Base-by-base conservation (phyloP, 37 sponge, comb jelly and placozoan species). In the Ianthella basta region DNA sequence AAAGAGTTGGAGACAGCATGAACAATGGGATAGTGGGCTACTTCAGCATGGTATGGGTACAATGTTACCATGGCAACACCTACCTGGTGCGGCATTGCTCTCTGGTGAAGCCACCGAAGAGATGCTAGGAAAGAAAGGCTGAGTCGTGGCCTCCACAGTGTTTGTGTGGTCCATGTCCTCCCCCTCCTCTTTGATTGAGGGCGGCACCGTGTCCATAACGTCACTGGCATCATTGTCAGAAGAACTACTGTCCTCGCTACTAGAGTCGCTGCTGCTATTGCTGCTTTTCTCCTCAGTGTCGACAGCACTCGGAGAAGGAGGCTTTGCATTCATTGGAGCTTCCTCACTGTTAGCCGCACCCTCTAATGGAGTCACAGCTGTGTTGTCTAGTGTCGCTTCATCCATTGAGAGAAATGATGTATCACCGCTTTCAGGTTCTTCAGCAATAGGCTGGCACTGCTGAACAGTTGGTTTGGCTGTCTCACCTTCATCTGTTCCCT, bases 21-120 rank as follows among this genome's bases (percentile, higher is more conserved):
- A 44, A 8, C 6, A 8, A 44, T 44, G 6, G 50, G 3, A 8
- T 44, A 8, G 50, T 44, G 8, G 50, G 50, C 50, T 44, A 8
- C 50, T 44, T 44, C 6, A 8, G 50, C 50, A 44, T 44, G 50
- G 50, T 44, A 8, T 44, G 50, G 3, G 6, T 10, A 44, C 50
- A 44, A 44, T 44, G 50, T 13, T 12, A 61, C 2, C 27, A 61
- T 4, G 4, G 4, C 27, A 61, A 27, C n/a, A 61, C 63, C 63
- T 6, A 61, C 63, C 63, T 61, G 3, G 63, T 25, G n/a, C 25
- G 2, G 63, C 10, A 1, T 30, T 69, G 70, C 35, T 69, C 34
- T 3, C 70, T 44, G 50, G 50, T 10, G 64, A 61, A 61, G 64
- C 64, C 44, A 75, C 53, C 37, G 78, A 75, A 21, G 78, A 75